phyloP scores from a whole-genome alignment of 2,797 vertebrate genomes.

The Prionace glauca region DNA sequence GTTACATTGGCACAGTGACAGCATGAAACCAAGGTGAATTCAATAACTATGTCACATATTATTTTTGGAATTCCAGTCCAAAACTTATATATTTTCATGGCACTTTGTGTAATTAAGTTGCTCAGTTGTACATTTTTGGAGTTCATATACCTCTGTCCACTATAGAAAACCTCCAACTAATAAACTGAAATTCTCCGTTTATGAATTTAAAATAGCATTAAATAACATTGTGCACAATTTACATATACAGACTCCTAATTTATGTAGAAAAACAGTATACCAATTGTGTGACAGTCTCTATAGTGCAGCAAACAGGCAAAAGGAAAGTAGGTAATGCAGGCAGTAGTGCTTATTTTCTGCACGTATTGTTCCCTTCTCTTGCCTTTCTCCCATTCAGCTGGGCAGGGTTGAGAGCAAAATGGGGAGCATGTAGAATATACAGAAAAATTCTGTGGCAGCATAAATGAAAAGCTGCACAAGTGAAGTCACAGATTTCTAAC shows the following conservation, averaged over 20 bases:
- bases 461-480: neutral
- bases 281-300: neutral
- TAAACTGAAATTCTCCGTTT: neutral
- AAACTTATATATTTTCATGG: neutral
- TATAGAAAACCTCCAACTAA: neutral
- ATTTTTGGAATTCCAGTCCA: neutral
- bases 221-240: neutral
- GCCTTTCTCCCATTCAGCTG: neutral
- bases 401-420: neutral
- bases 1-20: neutral
- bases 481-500: neutral
- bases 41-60: neutral
- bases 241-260: neutral
- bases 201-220: neutral
- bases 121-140: neutral
- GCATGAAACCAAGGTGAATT: neutral
- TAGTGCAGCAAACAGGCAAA: neutral
- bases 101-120: neutral
- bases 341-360: neutral
- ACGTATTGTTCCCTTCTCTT: neutral
- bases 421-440: neutral
- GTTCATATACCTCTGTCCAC: neutral
- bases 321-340: neutral
- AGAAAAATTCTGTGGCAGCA: neutral
- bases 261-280: neutral